Conservation (phyloP, 2,888 invertebrate species). For the Dysmachus trigonus region DNA sequence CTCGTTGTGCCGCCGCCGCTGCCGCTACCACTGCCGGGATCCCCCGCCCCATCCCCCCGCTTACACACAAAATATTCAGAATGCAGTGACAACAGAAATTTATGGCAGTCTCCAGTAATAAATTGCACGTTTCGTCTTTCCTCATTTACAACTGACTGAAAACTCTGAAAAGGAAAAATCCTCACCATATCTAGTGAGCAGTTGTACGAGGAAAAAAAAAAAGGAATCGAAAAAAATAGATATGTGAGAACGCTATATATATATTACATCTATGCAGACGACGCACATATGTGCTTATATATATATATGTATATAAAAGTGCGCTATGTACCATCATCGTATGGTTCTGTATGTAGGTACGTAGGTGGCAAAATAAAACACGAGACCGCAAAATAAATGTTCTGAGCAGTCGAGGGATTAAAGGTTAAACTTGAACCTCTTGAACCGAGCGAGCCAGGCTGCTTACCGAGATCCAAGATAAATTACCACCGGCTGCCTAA, state of each 20-base stretch:
- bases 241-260: background rate
- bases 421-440: conserved; percentile 39
- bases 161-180: conserved; percentile 39
- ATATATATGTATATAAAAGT: background rate
- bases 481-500: conserved; percentile 10
- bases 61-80: conserved; percentile 20
- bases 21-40: background rate
- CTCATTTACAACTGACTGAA: conserved; percentile 43
- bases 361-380: conserved; percentile 20
- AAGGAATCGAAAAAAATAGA: conserved; percentile 13
- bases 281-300: background rate
- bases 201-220: background rate
- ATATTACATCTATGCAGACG: too few relatives aligned
- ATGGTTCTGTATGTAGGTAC: background rate
- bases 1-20: background rate
- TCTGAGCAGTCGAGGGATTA: conserved; percentile 29
- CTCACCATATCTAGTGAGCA: conserved; percentile 14
- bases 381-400: conserved; percentile 27
- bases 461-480: conserved; percentile 16
- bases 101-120: conserved; percentile 40
- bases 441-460: background rate
- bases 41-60: background rate
- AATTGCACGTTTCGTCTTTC: conserved; percentile 42
- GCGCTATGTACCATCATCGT: background rate
- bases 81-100: conserved; percentile 42